Evolutionary conservation across 2,797 vertebrate genomes (phyloP).

Genomic region (Lepus townsendii): DNA sequence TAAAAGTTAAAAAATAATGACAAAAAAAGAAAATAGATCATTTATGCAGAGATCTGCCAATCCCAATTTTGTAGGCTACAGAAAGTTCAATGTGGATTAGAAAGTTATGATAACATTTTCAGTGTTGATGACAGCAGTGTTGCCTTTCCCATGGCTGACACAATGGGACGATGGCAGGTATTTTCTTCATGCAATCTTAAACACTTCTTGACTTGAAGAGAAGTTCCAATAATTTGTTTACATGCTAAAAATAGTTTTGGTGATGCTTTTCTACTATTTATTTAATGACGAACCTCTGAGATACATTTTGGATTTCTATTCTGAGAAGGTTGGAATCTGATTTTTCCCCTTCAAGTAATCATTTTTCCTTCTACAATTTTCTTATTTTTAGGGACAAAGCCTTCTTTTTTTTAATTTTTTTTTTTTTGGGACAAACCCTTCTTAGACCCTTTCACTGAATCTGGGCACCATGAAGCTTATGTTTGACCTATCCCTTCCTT

Average conservation of each 20-base stretch:
- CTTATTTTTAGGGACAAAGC: not conserved
- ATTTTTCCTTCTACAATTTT: not conserved
- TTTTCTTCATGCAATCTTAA: conserved; percentile 50
- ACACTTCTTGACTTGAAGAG: conserved; percentile 6
- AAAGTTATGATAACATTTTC: conserved; percentile 5
- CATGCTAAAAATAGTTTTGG: not conserved
- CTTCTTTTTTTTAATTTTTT: too few relatives aligned
- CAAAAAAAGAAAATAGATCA: not conserved
- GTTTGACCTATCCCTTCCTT: conserved; percentile 4
- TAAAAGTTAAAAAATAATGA: too few relatives aligned
- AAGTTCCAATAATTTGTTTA: conserved; percentile 15
- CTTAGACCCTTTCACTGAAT: not conserved
- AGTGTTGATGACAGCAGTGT: not conserved
- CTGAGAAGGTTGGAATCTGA: not conserved
- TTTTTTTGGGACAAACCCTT: not conserved
- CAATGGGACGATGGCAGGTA: not conserved
- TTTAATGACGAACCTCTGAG: conserved; percentile 24
- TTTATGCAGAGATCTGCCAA: not conserved
- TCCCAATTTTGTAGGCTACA: not conserved
- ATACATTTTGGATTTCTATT: conserved; percentile 15
- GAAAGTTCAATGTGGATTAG: not conserved
- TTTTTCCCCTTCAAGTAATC: not conserved
- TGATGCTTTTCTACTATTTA: not conserved
- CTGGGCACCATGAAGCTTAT: not conserved
- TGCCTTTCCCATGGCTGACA: not conserved